Evolutionary conservation across 2,888 invertebrate genomes (phyloP).

Genomic region (Lithophane socia): DNA sequence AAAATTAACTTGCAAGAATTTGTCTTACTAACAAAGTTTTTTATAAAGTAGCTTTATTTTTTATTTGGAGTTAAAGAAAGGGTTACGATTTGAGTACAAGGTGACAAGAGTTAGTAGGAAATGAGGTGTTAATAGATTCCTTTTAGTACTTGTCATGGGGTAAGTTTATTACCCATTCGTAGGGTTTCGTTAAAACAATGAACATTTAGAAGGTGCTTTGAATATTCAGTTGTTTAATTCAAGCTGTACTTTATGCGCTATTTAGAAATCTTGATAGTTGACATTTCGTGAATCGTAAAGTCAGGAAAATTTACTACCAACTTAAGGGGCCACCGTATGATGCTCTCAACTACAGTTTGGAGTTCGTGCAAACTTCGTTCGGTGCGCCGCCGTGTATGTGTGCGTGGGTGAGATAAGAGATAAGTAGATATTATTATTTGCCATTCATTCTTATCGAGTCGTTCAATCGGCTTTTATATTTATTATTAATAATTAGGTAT

Average conservation of each 20-base stretch:
- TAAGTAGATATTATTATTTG: no score
- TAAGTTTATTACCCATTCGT: conserved; percentile 33
- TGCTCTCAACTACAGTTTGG: no score
- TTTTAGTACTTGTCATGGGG: conserved; percentile 38
- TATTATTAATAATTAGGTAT: no score
- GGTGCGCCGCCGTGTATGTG: no score
- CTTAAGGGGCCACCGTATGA: no score
- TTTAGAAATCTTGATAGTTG: not conserved
- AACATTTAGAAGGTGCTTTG: conserved; percentile 15
- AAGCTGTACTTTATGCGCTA: not conserved
- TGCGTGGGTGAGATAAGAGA: no score
- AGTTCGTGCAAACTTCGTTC: no score
- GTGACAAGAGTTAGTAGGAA: conserved; percentile 12
- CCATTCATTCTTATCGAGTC: no score
- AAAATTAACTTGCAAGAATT: not conserved
- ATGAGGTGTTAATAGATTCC: conserved; percentile 39
- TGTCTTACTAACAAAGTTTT: not conserved
- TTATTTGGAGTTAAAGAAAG: conserved; percentile 10
- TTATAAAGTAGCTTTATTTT: conserved; percentile 20
- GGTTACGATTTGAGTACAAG: conserved; percentile 17
- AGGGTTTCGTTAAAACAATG: conserved; percentile 15
- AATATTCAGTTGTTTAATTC: conserved; percentile 26
- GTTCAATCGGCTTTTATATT: no score
- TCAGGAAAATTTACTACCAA: no score
- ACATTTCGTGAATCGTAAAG: conserved; percentile 6